Evolutionary conservation across 2,797 vertebrate species (phyloP).

Genomic region (Anguilla anguilla): DNA sequence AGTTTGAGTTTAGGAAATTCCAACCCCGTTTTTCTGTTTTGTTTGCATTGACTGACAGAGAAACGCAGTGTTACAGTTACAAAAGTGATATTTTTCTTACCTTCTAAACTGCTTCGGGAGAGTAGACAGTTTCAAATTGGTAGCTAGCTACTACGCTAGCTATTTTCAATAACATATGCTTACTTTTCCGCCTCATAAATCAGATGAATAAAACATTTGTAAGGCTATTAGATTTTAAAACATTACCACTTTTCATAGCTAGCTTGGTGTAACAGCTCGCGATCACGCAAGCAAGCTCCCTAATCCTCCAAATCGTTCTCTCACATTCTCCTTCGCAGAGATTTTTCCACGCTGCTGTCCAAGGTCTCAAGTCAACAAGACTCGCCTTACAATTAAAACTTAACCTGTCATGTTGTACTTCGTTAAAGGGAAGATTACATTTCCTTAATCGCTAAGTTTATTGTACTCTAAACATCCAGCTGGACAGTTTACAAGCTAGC

Average conservation of each 20-base stretch:
- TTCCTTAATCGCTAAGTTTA: neutral
- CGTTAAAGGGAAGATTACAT: neutral
- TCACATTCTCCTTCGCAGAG: slow-evolving; percentile 7
- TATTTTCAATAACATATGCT: neutral
- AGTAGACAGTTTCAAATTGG: slow-evolving; percentile 4
- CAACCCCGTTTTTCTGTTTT: neutral
- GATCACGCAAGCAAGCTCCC: neutral
- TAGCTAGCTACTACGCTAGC: neutral
- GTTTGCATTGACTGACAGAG: neutral
- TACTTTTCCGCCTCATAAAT: slow-evolving; percentile 21
- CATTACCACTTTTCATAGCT: slow-evolving; percentile 12
- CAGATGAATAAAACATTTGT: neutral
- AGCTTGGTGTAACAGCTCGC: neutral
- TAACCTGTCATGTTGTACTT: neutral
- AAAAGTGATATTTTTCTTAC: slow-evolving; percentile 7
- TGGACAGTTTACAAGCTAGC: neutral
- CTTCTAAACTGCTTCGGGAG: neutral
- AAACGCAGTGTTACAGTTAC: neutral
- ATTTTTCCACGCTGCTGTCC: neutral
- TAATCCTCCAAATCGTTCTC: slow-evolving; percentile 17
- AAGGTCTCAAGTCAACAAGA: neutral
- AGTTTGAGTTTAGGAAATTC: neutral
- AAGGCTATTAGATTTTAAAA: neutral
- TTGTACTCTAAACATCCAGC: neutral
- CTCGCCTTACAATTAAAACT: neutral